Evolutionary conservation across 2,797 vertebrate species (phyloP), one percentile per base, ranked within the genome.

Genomic region (Typhlichthys subterraneus): DNA sequence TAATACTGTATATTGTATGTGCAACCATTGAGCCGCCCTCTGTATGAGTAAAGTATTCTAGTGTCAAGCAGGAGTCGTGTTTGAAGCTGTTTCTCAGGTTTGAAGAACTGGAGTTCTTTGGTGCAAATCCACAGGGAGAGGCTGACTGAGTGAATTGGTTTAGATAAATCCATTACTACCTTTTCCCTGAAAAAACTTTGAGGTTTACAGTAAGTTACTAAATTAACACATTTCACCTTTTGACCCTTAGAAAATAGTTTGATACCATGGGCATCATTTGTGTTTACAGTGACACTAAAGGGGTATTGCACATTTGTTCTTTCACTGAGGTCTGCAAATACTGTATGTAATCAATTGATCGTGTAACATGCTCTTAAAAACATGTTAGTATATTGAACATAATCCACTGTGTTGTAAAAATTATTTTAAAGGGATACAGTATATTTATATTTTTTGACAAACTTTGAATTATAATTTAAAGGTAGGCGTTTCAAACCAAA

Each of bases 21-120:
- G 61, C 69, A 71, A 67, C 38, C 57, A 2, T 63, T 73, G 68
- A 67, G 69, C 70, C 63, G 65, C 64, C 31, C 63, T 56, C 71
- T 75, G 57, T 79, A 49, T 12, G 31, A 75, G 63, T 63, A 64
- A 71, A 72, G 74, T 56, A 38, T 68, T 73, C 73, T 45, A 57
- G 58, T 58, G n/a, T 67, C 60, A 78, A 70, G 77, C 69, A 53
- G 46, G 52, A 68, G 71, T 33, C 50, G 70, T 72, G 65, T 52
- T 13, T 15, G 15, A 23, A 49, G 45, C 61, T 65, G 75, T 51
- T 12, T 11, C 62, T 72, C 69, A 55, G 72, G 56, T 69, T 33
- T 46, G 58, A 29, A 53, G 42, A 14, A 58, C 53, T 38, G 2
- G 15, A 9, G 66, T 59, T 65, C 52, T 67, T 76, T 75, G 77